Percentiles rank a stretch among this genome's conserved stretches.
Evolutionary conservation across 2,888 invertebrate species (phyloP).

Genomic region (Eurytoma adleriae): DNA sequence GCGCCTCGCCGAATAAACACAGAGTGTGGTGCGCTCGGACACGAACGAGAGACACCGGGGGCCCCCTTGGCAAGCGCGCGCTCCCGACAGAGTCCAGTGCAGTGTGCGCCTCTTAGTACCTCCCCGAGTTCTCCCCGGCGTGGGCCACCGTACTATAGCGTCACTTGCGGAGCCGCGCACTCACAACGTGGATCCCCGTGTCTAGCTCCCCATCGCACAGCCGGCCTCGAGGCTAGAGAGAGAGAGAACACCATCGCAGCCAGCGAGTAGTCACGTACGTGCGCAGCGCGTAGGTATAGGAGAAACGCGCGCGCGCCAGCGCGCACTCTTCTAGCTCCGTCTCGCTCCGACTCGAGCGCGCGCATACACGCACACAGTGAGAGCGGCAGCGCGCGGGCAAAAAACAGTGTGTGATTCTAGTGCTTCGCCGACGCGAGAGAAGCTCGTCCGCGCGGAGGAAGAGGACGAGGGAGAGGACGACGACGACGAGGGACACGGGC

Average conservation of each 20-base stretch:
- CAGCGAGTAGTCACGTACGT: too few species aligned
- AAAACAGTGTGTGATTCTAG: conserved; percentile 45
- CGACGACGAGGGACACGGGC: not conserved
- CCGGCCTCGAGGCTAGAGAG: too few species aligned
- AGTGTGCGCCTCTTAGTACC: not conserved
- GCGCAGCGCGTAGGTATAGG: too few species aligned
- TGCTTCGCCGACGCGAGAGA: conserved; percentile 28
- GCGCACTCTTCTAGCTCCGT: not conserved
- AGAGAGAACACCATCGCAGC: too few species aligned
- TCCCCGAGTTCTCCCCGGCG: not conserved
- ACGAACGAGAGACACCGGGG: conserved; percentile 68
- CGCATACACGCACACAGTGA: not conserved
- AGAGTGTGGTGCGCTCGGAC: conserved; percentile 77
- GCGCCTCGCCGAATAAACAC: conserved; percentile 78
- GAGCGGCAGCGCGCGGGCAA: conserved; percentile 65
- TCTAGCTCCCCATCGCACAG: too few species aligned
- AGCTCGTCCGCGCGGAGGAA: not conserved
- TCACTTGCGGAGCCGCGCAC: too few species aligned
- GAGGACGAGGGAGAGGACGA: not conserved
- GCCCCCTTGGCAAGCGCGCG: conserved; percentile 63
- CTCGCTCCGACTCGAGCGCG: conserved; percentile 10
- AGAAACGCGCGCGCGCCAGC: too few species aligned
- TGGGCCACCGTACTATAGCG: too few species aligned
- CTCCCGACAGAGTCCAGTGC: conserved; percentile 18
- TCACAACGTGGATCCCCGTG: too few species aligned